phyloP scores from a whole-genome alignment of 2,797 vertebrate species.

The Bufotes viridis region DNA sequence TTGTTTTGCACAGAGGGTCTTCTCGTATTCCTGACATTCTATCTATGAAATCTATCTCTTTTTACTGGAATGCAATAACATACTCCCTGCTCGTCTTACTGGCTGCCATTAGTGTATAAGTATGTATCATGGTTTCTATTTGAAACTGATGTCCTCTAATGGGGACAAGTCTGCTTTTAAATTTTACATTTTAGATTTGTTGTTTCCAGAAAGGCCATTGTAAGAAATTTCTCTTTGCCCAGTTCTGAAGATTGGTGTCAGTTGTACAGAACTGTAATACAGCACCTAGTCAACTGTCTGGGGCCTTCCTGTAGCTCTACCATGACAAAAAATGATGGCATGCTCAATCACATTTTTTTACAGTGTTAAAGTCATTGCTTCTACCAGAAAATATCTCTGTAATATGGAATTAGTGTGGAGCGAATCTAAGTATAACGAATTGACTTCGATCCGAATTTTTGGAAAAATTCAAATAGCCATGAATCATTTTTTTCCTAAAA shows the following conservation, averaged over 20 bases:
- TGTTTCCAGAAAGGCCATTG: not conserved
- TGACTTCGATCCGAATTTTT: too few species aligned
- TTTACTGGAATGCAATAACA: constrained; percentile 11
- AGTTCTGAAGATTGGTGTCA: not conserved
- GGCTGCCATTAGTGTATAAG: not conserved
- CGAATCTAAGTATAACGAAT: too few species aligned
- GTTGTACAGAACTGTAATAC: not conserved
- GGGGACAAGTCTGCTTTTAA: not conserved
- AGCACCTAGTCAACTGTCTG: not conserved
- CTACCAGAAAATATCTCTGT: too few species aligned
- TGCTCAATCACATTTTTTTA: too few species aligned
- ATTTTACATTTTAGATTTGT: not conserved
- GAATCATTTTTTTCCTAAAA: too few species aligned
- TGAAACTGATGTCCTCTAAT: constrained; percentile 1
- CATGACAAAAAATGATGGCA: too few species aligned
- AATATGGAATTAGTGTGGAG: too few species aligned
- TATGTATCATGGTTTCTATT: not conserved
- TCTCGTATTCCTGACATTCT: constrained; percentile 23
- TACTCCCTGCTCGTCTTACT: constrained; percentile 10
- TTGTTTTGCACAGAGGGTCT: constrained; percentile 3
- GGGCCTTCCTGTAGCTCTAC: too few species aligned
- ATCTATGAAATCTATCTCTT: not conserved
- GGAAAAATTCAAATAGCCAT: too few species aligned
- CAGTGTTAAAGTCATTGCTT: too few species aligned
- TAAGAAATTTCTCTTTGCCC: not conserved